Percentiles rank a stretch among this genome's conserved stretches.
phyloP scores from a whole-genome alignment of 2,888 invertebrate species.

The Torymus auratus region DNA sequence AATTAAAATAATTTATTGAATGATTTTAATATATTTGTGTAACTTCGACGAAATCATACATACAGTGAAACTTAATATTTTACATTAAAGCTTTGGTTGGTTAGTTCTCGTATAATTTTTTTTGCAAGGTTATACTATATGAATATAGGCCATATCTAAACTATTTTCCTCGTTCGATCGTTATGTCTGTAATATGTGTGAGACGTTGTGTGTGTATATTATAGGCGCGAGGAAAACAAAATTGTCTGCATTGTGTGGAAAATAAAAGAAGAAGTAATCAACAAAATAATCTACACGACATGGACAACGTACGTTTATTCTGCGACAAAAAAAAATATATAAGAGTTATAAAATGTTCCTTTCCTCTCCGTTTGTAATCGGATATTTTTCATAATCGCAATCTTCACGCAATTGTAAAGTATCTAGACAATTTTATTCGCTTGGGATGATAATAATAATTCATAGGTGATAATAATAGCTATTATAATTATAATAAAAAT shows the following conservation, averaged over 20 bases:
- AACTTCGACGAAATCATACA: slow-evolving; percentile 50
- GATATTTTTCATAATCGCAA: slow-evolving; percentile 12
- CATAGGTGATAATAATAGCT: slow-evolving; percentile 40
- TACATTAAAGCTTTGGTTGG: slow-evolving; percentile 54
- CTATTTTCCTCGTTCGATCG: slow-evolving; percentile 23
- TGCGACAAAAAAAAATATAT: slow-evolving; percentile 50
- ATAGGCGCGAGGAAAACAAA: slow-evolving; percentile 10
- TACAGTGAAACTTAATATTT: slow-evolving; percentile 48
- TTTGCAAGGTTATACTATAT: slow-evolving; percentile 12
- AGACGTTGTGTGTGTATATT: not conserved
- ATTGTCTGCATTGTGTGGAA: slow-evolving; percentile 10
- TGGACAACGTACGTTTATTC: slow-evolving; percentile 56
- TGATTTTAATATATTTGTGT: slow-evolving; percentile 49
- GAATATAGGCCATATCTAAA: slow-evolving; percentile 10
- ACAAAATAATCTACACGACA: slow-evolving; percentile 53
- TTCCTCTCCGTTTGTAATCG: slow-evolving; percentile 45
- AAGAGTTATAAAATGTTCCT: slow-evolving; percentile 55
- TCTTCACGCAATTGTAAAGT: slow-evolving; percentile 54
- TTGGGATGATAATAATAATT: slow-evolving; percentile 48
- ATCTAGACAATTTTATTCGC: slow-evolving; percentile 51
- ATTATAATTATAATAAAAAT: slow-evolving; percentile 47
- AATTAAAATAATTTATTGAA: slow-evolving; percentile 31
- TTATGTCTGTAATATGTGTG: not conserved
- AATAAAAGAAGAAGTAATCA: slow-evolving; percentile 35
- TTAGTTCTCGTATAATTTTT: slow-evolving; percentile 47